A percentile compares a stretch with the other conserved stretches of the same genome.
Evolutionary conservation across 2,797 vertebrate species (phyloP).

Genomic region (Thunnus albacares): DNA sequence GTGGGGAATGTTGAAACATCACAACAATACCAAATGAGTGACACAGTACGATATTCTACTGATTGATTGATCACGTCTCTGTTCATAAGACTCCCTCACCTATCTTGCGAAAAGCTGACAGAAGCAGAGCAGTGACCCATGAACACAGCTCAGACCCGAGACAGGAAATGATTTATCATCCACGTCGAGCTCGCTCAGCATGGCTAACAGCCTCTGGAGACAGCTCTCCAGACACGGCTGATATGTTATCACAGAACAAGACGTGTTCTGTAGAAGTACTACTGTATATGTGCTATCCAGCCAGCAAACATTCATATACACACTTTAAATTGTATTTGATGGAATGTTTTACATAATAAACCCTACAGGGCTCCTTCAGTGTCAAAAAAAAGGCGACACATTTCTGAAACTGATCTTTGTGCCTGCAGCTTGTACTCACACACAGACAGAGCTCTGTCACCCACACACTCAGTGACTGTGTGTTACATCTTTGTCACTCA

Average conservation of each 20-base stretch:
- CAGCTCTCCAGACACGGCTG: conserved; percentile 37
- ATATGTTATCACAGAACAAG: conserved; percentile 43
- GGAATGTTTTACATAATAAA: conserved; percentile 17
- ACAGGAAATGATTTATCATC: conserved; percentile 73
- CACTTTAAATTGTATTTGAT: conserved; percentile 13
- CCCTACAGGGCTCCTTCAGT: background rate
- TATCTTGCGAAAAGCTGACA: conserved; percentile 52
- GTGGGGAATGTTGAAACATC: conserved; percentile 17
- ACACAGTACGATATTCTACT: conserved; percentile 27
- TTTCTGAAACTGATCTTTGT: conserved; percentile 29
- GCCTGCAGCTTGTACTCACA: conserved; percentile 15
- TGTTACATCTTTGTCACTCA: conserved; percentile 11
- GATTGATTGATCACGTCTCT: conserved; percentile 60
- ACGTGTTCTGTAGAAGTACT: background rate
- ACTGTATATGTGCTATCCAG: background rate
- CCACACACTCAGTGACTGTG: conserved; percentile 16
- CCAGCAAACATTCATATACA: background rate
- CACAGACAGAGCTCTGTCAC: background rate
- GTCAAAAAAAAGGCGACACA: conserved; percentile 32
- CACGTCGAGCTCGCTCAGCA: background rate
- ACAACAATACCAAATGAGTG: conserved; percentile 20
- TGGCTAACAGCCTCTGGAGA: conserved; percentile 45
- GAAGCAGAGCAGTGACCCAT: conserved; percentile 63
- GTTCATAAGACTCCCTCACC: conserved; percentile 45
- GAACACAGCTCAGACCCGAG: conserved; percentile 57